Percentiles rank a stretch among this genome's conserved stretches.
Conservation (phyloP, 2,888 invertebrate genomes). For the Hirtodrosophila duncani region DNA sequence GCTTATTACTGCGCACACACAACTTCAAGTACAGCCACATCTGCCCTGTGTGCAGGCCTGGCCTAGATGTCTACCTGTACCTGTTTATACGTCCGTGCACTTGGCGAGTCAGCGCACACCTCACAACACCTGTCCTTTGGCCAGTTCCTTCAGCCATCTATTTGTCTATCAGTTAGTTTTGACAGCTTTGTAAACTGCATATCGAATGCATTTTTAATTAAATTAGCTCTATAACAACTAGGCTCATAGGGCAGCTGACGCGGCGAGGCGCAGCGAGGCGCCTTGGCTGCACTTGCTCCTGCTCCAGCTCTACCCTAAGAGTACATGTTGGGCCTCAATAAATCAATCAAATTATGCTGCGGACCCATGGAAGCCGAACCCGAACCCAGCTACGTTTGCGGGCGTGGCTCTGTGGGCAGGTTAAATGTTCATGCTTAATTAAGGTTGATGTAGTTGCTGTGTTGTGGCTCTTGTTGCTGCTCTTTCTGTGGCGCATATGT, state of each 20-base stretch:
- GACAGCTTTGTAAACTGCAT: constrained; percentile 38
- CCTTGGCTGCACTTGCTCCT: constrained; percentile 37
- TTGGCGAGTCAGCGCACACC: too few species aligned
- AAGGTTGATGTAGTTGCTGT: constrained; percentile 48
- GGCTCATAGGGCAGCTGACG: neutral
- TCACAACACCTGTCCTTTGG: too few species aligned
- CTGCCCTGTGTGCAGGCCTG: too few species aligned
- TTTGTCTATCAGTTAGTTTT: constrained; percentile 43
- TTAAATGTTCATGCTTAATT: constrained; percentile 72
- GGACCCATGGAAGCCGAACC: constrained; percentile 51
- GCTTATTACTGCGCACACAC: too few species aligned
- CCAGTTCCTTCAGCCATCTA: neutral
- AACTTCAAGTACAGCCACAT: too few species aligned
- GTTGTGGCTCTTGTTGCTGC: neutral
- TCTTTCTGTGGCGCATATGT: constrained; percentile 15
- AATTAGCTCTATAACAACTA: constrained; percentile 42
- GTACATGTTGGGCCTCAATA: constrained; percentile 53
- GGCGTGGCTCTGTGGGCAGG: constrained; percentile 63
- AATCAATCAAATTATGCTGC: constrained; percentile 60
- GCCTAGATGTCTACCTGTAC: too few species aligned
- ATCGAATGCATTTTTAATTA: constrained; percentile 50
- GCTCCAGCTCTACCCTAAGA: constrained; percentile 19
- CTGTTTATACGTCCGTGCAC: too few species aligned
- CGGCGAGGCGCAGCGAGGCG: neutral
- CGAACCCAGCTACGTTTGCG: constrained; percentile 28